Evolutionary conservation across 2,888 invertebrate genomes (phyloP).

Genomic region (Drosophila birchii): DNA sequence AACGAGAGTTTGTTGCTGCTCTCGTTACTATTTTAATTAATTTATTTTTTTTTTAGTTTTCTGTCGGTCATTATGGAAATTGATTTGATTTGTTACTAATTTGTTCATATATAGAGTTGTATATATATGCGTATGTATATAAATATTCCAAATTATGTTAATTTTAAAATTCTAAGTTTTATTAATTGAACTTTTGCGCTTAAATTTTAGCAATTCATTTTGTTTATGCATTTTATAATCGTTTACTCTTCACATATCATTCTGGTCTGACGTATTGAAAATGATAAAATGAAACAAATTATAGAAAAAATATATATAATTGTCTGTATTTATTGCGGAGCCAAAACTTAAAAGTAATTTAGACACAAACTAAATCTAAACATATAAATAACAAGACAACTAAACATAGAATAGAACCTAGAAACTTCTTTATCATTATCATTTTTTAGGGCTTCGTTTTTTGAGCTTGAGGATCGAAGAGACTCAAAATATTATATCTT

Average conservation of each 20-base stretch:
- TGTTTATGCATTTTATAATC: constrained; percentile 27
- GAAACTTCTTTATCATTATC: constrained; percentile 23
- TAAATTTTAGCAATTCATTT: constrained; percentile 52
- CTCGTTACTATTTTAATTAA: constrained; percentile 38
- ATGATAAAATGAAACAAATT: constrained; percentile 40
- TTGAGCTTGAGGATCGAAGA: constrained; percentile 46
- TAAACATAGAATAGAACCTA: constrained; percentile 59
- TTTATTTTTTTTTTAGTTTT: constrained; percentile 21
- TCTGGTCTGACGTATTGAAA: constrained; percentile 17
- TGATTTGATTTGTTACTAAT: constrained; percentile 53
- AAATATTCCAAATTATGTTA: constrained; percentile 68
- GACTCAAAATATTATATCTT: constrained; percentile 35
- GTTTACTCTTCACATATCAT: constrained; percentile 17
- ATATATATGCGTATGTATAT: constrained; percentile 58
- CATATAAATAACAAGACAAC: constrained; percentile 69
- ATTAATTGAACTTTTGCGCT: constrained; percentile 82
- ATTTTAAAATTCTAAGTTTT: constrained; percentile 78
- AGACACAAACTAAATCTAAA: constrained; percentile 44
- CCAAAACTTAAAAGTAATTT: constrained; percentile 59
- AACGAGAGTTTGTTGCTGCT: constrained; percentile 52
- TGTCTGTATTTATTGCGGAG: constrained; percentile 59
- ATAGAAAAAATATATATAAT: constrained; percentile 51
- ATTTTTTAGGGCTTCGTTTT: constrained; percentile 12
- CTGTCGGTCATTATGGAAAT: constrained; percentile 44
- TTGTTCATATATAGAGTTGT: constrained; percentile 51